Evolutionary conservation across 2,888 invertebrate genomes (phyloP), one percentile per base, ranked within the genome.

Genomic region (Gastracanthus pulcherrimus): DNA sequence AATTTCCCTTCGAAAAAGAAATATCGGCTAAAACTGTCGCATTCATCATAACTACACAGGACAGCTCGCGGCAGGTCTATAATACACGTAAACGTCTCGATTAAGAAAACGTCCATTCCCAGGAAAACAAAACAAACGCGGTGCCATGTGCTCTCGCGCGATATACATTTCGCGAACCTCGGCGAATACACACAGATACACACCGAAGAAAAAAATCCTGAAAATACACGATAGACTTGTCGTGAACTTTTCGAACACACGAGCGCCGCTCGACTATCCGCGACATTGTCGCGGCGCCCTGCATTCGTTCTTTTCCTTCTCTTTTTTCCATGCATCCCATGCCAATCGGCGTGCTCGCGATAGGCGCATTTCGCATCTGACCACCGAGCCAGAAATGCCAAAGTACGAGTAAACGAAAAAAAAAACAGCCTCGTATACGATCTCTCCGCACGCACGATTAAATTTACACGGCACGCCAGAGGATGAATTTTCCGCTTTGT

Each of bases 391-490:
- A n/a, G n/a, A n/a, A n/a, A n/a, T n/a, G n/a, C n/a, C n/a, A n/a
- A n/a, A n/a, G n/a, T n/a, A n/a, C n/a, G n/a, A n/a, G n/a, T n/a
- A n/a, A n/a, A n/a, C n/a, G n/a, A n/a, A n/a, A n/a, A n/a, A n/a
- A n/a, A n/a, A n/a, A n/a, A n/a, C n/a, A n/a, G n/a, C n/a, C 11
- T 26, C 9, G 19, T 19, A 11, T 9, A 16, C 7, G 19, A 19
- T 23, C 7, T 31, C 1, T 1, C n/a, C 36, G n/a, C 29, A 77
- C 76, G 70, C 77, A 64, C 77, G 77, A 78, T 72, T 64, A 78
- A 66, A 66, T 72, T 78, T 55, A 72, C 71, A 66, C 19, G 29
- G 23, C 23, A 1, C 29, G 62, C 48, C 29, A 13, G 34, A 72
- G 29, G 38, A 62, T 64, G 51, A 36, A 72, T 78, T 78, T 78